Conservation (phyloP, 2,797 vertebrate genomes). For the Neosilurus mollespiculum region DNA sequence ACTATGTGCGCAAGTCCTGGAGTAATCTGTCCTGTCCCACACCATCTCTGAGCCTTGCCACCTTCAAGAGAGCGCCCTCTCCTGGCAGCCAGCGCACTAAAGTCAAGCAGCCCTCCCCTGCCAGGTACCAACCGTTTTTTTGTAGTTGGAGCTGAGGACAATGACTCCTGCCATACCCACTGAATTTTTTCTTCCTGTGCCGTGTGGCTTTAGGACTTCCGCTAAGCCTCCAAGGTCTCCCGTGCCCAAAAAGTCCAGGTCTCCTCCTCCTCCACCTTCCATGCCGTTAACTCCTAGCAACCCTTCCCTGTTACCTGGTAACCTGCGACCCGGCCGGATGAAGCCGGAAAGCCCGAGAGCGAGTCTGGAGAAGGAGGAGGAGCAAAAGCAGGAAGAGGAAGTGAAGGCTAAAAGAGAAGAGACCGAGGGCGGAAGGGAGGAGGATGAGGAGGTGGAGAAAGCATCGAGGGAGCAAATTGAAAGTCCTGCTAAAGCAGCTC, state of each 20-base stretch:
- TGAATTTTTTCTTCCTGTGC: not conserved
- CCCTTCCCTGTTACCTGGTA: conserved; percentile 80
- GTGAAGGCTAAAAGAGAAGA: conserved; percentile 20
- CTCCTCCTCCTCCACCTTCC: conserved; percentile 67
- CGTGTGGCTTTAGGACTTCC: conserved; percentile 54
- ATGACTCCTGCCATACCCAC: not conserved
- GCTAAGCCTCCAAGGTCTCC: conserved; percentile 65
- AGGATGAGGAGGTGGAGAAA: not conserved
- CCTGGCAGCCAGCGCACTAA: conserved; percentile 77
- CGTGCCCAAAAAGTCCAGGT: conserved; percentile 76
- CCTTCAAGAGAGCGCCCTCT: conserved; percentile 74
- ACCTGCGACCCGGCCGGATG: conserved; percentile 81
- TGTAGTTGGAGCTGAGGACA: too few relatives aligned
- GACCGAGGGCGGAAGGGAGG: not conserved
- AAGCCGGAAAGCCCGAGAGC: conserved; percentile 61
- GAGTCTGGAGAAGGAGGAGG: conserved; percentile 36
- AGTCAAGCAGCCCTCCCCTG: conserved; percentile 76
- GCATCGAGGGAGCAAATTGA: conserved; percentile 43
- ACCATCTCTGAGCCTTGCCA: conserved; percentile 62
- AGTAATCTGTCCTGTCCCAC: conserved; percentile 78
- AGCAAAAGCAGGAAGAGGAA: conserved; percentile 62
- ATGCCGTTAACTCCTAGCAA: conserved; percentile 56
- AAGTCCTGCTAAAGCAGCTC: conserved; percentile 39
- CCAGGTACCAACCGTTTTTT: conserved; percentile 67
- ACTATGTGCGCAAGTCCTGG: conserved; percentile 77